Evolutionary conservation across 2,113 vertebrate genomes (phyloP), one percentile per base, ranked within the genome.

Genomic region (Hippolais icterina): DNA sequence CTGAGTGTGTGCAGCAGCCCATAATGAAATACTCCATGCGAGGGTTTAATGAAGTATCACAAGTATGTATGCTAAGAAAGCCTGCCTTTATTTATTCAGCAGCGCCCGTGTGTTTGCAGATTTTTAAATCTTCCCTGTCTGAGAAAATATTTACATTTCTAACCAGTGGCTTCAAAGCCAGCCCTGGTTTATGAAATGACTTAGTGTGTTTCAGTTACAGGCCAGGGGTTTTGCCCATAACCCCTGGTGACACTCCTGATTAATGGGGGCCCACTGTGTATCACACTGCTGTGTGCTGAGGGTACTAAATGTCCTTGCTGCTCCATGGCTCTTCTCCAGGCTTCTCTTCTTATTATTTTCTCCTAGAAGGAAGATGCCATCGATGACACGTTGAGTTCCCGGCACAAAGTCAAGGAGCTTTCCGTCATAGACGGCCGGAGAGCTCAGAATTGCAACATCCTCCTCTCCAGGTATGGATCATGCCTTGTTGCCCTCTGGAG

Each of bases 381-480:
- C 3, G 99, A 99, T 22, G 99, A 99, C 97, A 97, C 98, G 1
- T 96, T 99, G 96, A 98, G 98, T 97, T 99, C 99, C 72, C 98
- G 99, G 94, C 97, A 98, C 89, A 99, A 99, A 97, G 99, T 99
- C 95, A 99, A 99, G 97, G 99, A 99, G 96, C 98, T 99, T 89
- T 99, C 99, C 0, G 99, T 99, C 91, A 99, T 99, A 61, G 99
- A 99, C 4, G 99, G 99, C 41, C 98, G 99, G 29, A 98, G 99
- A 95, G 99, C 99, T 93, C 99, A 99, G 96, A 99, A 99, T 69
- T 99, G 99, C 98, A 99, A 99, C 96, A 99, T 99, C 97, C 99
- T 99, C 65, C 99, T 99, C 39, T 99, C 99, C 24, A 98, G 99
- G 99, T 99, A 97, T 42, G 89, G 61, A 70, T 83, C 15, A 78